Evolutionary conservation across 1,140 invertebrate genomes (phyloP), one percentile per base, ranked within the genome.

Genomic region (Heterodera schachtii): DNA sequence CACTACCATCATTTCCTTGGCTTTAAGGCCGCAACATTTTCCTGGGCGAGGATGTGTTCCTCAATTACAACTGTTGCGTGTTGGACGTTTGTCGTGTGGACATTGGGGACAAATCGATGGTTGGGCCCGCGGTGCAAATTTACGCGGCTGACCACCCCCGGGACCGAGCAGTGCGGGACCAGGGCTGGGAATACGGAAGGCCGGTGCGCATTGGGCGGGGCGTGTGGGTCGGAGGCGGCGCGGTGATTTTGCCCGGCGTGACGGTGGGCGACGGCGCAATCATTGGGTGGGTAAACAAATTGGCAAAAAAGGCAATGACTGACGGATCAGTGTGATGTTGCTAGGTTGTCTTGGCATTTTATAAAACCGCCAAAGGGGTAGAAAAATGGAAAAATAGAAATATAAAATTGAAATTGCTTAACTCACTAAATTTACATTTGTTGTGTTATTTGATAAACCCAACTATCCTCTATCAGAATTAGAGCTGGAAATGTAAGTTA

Each of bases 151-250:
- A 79, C 67, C 73, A 80, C 44, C 79, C 73, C 11, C 46, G 79
- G 11, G 57, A 85, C 87, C 8, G 74, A 82, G 31, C 76, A 86
- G 11, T 87, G 78, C 71, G 76, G 16, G 86, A 85, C 73, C 84
- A 86, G 13, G 79, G 79, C 44, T 80, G 57, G 73, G 75, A 79
- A 44, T 79, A 44, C 43, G 79, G 19, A 8, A 0, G 81, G 41
- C 78, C 85, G 73, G 69, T 84, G 4, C 60, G 73, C 6, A 52
- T 75, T 41, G 75, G 87, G 41, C 46, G 73, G 71, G 78, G 87
- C 80, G 82, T 83, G 13, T 89, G 87, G 87, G 80, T 88, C 46
- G 87, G 87, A 21, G 87, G 87, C 21, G 80, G 73, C n/a, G 81
- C 83, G 0, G 52, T 82, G 0, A 87, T 88, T 70, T 75, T 84